Percentiles rank a stretch among this genome's conserved stretches.
Conservation (phyloP, 2,797 vertebrate genomes). For the Meda fulgida region DNA sequence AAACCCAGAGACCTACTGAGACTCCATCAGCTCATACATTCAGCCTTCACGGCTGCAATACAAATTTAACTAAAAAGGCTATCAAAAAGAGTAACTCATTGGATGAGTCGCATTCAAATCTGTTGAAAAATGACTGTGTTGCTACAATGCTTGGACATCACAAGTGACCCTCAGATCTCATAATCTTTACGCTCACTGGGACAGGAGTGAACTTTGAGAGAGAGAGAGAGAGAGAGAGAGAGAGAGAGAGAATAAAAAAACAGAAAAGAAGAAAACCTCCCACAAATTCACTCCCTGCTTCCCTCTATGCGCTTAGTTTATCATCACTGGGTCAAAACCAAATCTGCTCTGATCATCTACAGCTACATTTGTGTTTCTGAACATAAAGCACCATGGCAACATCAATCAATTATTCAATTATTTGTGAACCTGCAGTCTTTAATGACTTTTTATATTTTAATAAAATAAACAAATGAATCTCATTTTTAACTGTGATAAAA, state of each 20-base stretch:
- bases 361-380: background rate
- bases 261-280: no score
- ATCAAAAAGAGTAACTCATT: background rate
- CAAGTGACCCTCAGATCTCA: conserved; percentile 63
- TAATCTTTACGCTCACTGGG: conserved; percentile 64
- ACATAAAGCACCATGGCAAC: background rate
- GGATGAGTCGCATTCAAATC: background rate
- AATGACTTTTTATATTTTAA: background rate
- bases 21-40: background rate
- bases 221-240: background rate
- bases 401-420: background rate
- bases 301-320: conserved; percentile 56
- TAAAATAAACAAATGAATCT: background rate
- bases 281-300: conserved; percentile 27
- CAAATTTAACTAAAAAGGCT: background rate
- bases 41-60: background rate
- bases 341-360: background rate
- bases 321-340: conserved; percentile 61
- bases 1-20: background rate
- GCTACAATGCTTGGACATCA: background rate
- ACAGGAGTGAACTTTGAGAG: conserved; percentile 19
- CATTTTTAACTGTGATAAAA: no score
- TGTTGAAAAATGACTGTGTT: background rate
- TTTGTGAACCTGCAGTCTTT: background rate
- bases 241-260: no score